These are phyloP conservation scores for Thaumatotibia leucotreta DNA, from an alignment of 1,140 invertebrate genomes.

Conservation along the genomic window DNA sequence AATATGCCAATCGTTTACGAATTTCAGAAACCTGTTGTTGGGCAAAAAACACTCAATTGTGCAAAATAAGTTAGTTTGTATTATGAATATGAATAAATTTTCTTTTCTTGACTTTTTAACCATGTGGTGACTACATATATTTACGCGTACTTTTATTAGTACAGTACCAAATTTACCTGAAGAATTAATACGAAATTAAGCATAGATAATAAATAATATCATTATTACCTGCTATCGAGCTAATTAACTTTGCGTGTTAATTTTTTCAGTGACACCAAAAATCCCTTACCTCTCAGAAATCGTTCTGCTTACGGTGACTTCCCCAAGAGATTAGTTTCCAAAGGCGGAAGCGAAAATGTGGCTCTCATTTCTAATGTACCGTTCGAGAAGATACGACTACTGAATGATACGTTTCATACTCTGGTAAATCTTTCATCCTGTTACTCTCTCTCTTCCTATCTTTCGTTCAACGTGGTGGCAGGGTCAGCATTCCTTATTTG, in stretches of 20 bases:
- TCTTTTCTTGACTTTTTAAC: not conserved
- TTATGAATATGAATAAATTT: not conserved
- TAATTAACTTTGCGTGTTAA: not conserved
- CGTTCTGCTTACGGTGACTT: constrained; percentile 44
- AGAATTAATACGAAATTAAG: no score
- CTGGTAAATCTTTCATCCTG: constrained; percentile 45
- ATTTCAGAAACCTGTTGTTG: not conserved
- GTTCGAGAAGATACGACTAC: constrained; percentile 56
- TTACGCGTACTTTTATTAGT: no score
- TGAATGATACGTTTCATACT: constrained; percentile 67
- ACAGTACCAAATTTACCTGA: no score
- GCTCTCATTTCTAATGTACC: constrained; percentile 65
- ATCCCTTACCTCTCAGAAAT: constrained; percentile 27
- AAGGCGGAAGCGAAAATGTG: constrained; percentile 59
- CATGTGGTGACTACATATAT: no score
- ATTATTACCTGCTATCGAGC: no score
- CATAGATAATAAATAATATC: no score
- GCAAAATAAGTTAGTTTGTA: constrained; percentile 1
- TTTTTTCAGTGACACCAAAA: constrained; percentile 21
- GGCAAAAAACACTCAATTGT: not conserved
- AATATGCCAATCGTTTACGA: constrained; percentile 4
- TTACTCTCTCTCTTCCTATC: no score
- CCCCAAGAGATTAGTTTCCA: constrained; percentile 60
- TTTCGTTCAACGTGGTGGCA: no score
- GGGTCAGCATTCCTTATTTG: no score